Conservation (phyloP, 2,113 vertebrate species). For the Macquaria ambigua region DNA sequence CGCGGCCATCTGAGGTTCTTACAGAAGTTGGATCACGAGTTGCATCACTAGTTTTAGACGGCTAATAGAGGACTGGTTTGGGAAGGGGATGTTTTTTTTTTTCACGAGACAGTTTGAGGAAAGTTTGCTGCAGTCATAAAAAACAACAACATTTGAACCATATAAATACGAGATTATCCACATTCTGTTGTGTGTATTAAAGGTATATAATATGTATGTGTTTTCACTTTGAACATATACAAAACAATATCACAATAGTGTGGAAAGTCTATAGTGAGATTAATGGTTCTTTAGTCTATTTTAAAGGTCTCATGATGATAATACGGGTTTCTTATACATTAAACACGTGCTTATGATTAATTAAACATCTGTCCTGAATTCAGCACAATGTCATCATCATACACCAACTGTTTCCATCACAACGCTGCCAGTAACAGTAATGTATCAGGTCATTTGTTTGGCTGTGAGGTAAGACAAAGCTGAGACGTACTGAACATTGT, state of each 20-base stretch:
- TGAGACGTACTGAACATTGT: background rate
- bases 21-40: conserved; percentile 42
- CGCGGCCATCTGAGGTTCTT: conserved; percentile 65
- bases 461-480: background rate
- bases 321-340: background rate
- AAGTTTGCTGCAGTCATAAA: conserved; percentile 13
- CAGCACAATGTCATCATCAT: background rate
- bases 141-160: background rate
- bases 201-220: background rate
- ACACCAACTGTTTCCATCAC: conserved; percentile 3
- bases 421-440: background rate
- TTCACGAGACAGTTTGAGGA: background rate
- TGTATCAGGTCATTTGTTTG: background rate
- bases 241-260: background rate
- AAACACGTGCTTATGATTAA: background rate
- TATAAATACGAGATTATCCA: background rate
- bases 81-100: background rate
- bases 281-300: background rate
- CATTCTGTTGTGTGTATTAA: background rate
- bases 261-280: background rate
- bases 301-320: background rate
- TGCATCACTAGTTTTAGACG: conserved; percentile 30
- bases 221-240: background rate
- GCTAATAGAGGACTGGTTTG: background rate
- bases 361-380: background rate